Base-by-base conservation (phyloP, 2,113 vertebrate species). In the Lutjanus erythropterus region DNA sequence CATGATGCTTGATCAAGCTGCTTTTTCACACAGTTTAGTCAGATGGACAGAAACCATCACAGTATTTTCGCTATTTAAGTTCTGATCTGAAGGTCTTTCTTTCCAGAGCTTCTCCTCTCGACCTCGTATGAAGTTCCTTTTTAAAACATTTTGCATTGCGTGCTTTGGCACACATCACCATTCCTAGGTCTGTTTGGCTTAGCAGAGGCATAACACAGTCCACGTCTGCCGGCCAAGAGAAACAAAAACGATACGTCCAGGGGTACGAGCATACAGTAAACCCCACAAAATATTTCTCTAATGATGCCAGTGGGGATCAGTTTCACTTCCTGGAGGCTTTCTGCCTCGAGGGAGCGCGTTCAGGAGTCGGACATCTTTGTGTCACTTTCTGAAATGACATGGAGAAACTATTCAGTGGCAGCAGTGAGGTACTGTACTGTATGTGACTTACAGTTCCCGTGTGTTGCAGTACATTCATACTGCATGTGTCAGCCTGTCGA, bases 171-270 rank as follows among this genome's bases (percentile, higher is more conserved):
- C 84, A 69, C 73, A 69, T 76, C 68, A 49, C 91, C 79, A 90
- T 92, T 91, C 87, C 93, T 88, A 75, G 91, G 86, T 91, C 91
- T 94, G 93, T 94, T 95, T 94, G 90, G 91, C 88, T 94, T 90
- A 92, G 90, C 90, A 81, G 89, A 93, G 86, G 91, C 90, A 87
- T 86, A 92, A 89, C 90, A 90, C 83, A 87, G 86, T 82, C 91
- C 84, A 73, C 81, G 37, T 81, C 58, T 39, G 46, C 3, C 9
- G 83, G 93, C 93, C 93, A 95, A 94, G 86, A 93, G 86, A 93
- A 95, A 94, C 90, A 94, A 94, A 94, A 86, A 78, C 16, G 90
- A 94, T 94, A 94, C 72, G 83, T 92, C 86, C 86, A 81, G 91
- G 88, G 88, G 80, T 92, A 88, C 84, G 74, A 90, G 90, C 75